Base-by-base conservation (phyloP, 2,797 vertebrate species). In the Sebastes reedi region DNA sequence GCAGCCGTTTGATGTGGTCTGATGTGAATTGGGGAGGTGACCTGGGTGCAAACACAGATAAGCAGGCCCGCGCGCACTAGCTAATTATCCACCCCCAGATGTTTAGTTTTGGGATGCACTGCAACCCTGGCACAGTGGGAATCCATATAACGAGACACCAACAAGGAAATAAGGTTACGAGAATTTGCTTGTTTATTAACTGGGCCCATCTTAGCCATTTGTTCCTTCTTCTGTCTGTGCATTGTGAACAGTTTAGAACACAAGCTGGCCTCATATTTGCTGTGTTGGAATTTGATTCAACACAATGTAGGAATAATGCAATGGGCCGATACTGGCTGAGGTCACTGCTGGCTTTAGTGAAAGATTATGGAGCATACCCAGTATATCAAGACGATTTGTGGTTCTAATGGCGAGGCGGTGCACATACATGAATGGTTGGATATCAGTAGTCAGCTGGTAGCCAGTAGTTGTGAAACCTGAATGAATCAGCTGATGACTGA, bases 11-110 rank as follows among this genome's bases (percentile, higher is more conserved):
- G 92, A 93, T 92, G 87, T 88, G 81, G 80, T 69, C 80, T 72
- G 56, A 87, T 87, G 80, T 71, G 84, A 85, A 81, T 67, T 82
- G 72, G 83, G 76, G 80, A 86, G 88, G 78, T 85, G 86, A 90
- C 88, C 85, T 84, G 77, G 71, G 79, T 77, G 69, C 84, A 88
- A 86, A 82, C 77, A 84, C 79, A 81, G 69, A 87, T 55, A 83
- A 59, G 64, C 75, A 74, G 32, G 58, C 83, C 56, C 70, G 13
- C 56, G 67, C 70, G 81, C 81, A 80, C 77, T 6, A 22, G 64
- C 84, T 90, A 87, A 92, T 93, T 93, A 91, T 72, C 78, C 30
- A 76, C 36, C 80, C 82, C 77, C 89, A 91, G 82, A 91, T 93
- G 90, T 87, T 92, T 80, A 65, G 67, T 88, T 90, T 85, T 72